These are phyloP conservation scores for Tridacna gigas DNA, from an alignment of 2,888 invertebrate genomes.

Conservation along the genomic window DNA sequence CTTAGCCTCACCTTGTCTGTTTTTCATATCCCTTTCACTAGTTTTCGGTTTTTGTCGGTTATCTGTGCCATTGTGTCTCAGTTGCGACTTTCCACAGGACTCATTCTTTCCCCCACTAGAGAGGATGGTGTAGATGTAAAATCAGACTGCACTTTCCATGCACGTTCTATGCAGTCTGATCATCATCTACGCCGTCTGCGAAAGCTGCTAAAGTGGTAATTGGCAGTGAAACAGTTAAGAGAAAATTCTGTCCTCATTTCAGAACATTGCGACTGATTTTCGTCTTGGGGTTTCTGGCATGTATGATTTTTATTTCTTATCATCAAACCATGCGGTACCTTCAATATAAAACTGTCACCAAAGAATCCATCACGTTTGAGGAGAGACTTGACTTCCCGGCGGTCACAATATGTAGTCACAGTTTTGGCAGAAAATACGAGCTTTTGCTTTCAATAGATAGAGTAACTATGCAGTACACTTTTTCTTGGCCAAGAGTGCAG, in stretches of 20 bases:
- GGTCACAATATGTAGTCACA: slow-evolving; percentile 27
- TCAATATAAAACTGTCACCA: slow-evolving; percentile 17
- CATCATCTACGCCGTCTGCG: too few relatives aligned
- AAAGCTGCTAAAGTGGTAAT: too few relatives aligned
- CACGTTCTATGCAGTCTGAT: too few relatives aligned
- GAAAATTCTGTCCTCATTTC: not conserved
- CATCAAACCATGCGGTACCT: slow-evolving; percentile 17
- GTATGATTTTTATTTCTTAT: not conserved
- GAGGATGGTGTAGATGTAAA: too few relatives aligned
- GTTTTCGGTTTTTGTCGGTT: too few relatives aligned
- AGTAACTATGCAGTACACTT: not conserved
- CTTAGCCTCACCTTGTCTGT: too few relatives aligned
- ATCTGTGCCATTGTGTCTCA: too few relatives aligned
- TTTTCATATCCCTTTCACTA: too few relatives aligned
- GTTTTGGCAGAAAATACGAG: not conserved
- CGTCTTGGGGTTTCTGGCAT: not conserved
- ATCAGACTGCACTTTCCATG: too few relatives aligned
- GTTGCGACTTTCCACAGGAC: too few relatives aligned
- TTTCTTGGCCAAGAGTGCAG: slow-evolving; percentile 1
- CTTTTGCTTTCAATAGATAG: not conserved
- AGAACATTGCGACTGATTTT: not conserved
- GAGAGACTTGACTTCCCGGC: slow-evolving; percentile 21
- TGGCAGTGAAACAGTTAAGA: too few relatives aligned
- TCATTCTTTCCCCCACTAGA: too few relatives aligned
- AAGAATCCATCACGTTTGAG: slow-evolving; percentile 28